Evolutionary conservation across 2,888 invertebrate genomes (phyloP), one percentile per base, ranked within the genome.

Genomic region (Dorcus parallelipipedus): DNA sequence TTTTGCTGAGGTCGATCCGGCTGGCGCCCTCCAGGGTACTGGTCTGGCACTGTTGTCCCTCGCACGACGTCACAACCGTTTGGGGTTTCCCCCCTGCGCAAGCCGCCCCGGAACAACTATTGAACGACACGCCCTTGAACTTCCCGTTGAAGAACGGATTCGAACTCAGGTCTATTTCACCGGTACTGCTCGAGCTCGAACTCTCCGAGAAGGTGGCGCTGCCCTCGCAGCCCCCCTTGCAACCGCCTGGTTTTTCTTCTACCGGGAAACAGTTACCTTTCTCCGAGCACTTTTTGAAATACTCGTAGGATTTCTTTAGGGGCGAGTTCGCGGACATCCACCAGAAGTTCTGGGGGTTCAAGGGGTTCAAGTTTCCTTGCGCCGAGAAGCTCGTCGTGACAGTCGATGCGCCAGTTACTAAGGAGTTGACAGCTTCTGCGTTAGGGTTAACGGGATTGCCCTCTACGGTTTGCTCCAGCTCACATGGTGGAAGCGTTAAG

Each of bases 271-370:
- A 70, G 45, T 72, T 67, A 59, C 72, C 73, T 50, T 73, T 73
- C 43, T 66, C 62, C 6, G 71, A 64, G 64, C 77, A 78, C 61
- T 75, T 75, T 59, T 73, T 74, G 64, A 71, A 77, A 50, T 73
- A 75, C 1, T 77, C 78, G 56, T 76, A 74, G 0, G 79, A 75
- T 51, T 76, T 78, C 66, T 83, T 83, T 71, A 86, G 82, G 0
- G 86, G 85, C 0, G 83, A 84, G 64, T 85, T 77, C 26, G 82
- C 76, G 59, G 79, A 79, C 79, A 83, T 82, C 86, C 86, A 86
- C 86, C 86, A 86, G 73, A 81, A 85, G 61, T 79, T 77, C 9
- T 76, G 69, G 53, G 64, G 62, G 9, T 64, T 62, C n/a, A 64
- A 54, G 55, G 65, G 62, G n/a, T n/a, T n/a, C 20, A 64, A 17